Evolutionary conservation across 53 echinoderm and acorn worm genomes (phyloP), one percentile per base, ranked within the genome.

Genomic region (Patiria pectinifera): DNA sequence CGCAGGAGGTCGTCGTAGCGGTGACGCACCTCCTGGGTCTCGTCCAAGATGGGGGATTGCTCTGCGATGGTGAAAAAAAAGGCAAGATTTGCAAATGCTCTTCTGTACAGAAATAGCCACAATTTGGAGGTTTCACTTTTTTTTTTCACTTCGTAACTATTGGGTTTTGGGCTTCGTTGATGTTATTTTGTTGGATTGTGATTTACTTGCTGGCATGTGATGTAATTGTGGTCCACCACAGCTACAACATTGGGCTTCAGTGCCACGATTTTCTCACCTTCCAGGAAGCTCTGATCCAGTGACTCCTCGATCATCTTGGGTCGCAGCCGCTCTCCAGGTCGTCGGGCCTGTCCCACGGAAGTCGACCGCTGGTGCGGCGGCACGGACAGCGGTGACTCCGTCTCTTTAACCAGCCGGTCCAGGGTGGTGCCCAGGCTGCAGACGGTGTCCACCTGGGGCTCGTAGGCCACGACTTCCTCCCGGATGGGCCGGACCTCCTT

Each of bases 331-430:
- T 96, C 96, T 16, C 95, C 94, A 0, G 95, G 93, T 26, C 92
- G 88, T 48, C 94, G 92, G 6, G 80, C 92, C 80, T 92, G 95
- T 23, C 94, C 96, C 9, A 94, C 93, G 6, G 88, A 78, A 1
- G 98, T 97, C 7, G 99, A 99, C 45, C 94, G 92, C 82, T 89
- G 93, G 79, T 97, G 99, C 23, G 99, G 96, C 82, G 93, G 82
- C 10, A 96, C 94, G 0, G 96, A 71, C 46, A 93, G 86, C 4
- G 99, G 96, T 3, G 92, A 84, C 85, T 99, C 96, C 15, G 95
- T 95, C 79, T 94, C 94, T 75, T 88, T 85, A 74, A 96, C 78
- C 86, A 99, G 91, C 35, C 78, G 86, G 45, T 99, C 99, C 86
- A 99, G 87, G 18, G 87, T 85, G 58, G 94, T 91, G 18, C 99